These are phyloP conservation scores for Symphodus melops DNA, from an alignment of 2,113 vertebrate species.

Conservation along the genomic window DNA sequence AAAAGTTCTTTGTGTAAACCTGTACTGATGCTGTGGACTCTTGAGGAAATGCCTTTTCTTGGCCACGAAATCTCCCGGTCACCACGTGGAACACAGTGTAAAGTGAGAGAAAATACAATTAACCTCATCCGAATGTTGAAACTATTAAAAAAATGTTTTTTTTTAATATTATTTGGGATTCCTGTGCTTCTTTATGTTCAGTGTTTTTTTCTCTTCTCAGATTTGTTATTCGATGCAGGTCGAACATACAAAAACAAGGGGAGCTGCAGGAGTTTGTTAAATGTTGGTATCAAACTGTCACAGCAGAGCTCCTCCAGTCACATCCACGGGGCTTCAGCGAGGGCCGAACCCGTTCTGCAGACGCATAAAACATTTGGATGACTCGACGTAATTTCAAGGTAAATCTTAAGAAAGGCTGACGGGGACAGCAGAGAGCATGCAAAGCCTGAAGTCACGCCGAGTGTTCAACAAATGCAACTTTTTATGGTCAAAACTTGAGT, in stretches of 20 bases:
- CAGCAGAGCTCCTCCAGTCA: neutral
- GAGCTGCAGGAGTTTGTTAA: neutral
- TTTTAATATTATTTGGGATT: slow-evolving; percentile 61
- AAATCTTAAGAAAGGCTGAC: slow-evolving; percentile 25
- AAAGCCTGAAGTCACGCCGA: neutral
- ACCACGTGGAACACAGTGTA: slow-evolving; percentile 70
- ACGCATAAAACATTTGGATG: slow-evolving; percentile 28
- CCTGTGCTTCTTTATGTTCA: slow-evolving; percentile 30
- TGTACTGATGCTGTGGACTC: slow-evolving; percentile 55
- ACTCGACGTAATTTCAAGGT: neutral
- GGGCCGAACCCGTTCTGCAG: slow-evolving; percentile 47
- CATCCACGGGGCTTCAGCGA: slow-evolving; percentile 5
- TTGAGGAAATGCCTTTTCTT: slow-evolving; percentile 60
- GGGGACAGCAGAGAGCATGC: neutral
- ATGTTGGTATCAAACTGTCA: slow-evolving; percentile 2
- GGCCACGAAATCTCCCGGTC: slow-evolving; percentile 47
- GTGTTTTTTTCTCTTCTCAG: neutral
- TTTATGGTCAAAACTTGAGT: neutral
- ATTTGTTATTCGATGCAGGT: too few relatives aligned
- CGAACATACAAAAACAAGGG: neutral
- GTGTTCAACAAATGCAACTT: neutral
- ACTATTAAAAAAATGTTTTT: slow-evolving; percentile 80
- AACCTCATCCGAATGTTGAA: slow-evolving; percentile 77
- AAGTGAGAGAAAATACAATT: slow-evolving; percentile 54
- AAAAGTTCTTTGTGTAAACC: slow-evolving; percentile 62